Conservation (phyloP, 2,797 vertebrate genomes). For the Astyanax mexicanus region DNA sequence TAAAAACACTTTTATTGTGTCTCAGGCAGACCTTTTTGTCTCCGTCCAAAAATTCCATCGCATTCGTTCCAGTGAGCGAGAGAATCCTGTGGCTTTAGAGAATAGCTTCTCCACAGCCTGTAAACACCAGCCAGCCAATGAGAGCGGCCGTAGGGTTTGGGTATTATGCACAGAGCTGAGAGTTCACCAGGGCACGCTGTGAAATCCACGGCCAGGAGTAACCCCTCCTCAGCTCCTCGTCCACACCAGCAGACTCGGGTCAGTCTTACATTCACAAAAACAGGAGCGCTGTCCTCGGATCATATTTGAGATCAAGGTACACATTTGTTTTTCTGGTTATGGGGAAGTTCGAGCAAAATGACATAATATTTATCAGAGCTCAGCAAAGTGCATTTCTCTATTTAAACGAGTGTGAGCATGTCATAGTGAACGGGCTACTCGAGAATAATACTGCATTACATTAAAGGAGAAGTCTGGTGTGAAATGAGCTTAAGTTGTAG, state of each 20-base stretch:
- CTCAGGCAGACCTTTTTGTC: background rate
- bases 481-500: too few species aligned
- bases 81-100: constrained; percentile 51
- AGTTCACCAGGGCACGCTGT: constrained; percentile 1
- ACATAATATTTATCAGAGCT: background rate
- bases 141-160: background rate
- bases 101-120: constrained; percentile 6
- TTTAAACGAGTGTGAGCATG: background rate
- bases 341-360: constrained; percentile 15
- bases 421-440: background rate
- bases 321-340: constrained; percentile 30
- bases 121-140: constrained; percentile 22
- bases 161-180: background rate
- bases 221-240: background rate
- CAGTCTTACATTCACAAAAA: background rate
- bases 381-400: too few species aligned
- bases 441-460: too few species aligned
- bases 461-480: too few species aligned
- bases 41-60: constrained; percentile 39
- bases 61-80: constrained; percentile 51
- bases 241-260: background rate
- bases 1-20: constrained; percentile 13
- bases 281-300: constrained; percentile 12
- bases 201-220: background rate
- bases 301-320: constrained; percentile 46